phyloP scores from a whole-genome alignment of 2,888 invertebrate genomes.

The Osmoderma eremita region DNA sequence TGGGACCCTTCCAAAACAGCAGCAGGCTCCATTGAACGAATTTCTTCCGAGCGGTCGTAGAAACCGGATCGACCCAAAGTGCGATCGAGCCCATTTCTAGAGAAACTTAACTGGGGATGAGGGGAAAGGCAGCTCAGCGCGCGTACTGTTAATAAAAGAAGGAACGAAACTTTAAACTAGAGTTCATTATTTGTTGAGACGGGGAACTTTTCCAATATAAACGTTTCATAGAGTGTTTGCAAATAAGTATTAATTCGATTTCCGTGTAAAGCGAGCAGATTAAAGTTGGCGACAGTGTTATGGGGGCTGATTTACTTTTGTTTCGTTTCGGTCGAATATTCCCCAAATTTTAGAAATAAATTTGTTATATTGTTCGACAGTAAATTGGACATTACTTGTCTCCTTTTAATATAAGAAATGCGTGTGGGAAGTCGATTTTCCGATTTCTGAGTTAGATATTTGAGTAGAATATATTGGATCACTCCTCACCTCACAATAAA shows the following conservation, averaged over 20 bases:
- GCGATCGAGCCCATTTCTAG: conserved; percentile 17
- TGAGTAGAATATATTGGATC: too few species aligned
- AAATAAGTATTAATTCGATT: conserved; percentile 43
- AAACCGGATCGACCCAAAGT: conserved; percentile 27
- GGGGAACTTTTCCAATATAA: conserved; percentile 44
- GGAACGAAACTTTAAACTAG: conserved; percentile 42
- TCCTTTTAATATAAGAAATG: too few species aligned
- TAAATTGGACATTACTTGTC: too few species aligned
- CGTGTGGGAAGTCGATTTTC: too few species aligned
- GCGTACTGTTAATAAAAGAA: conserved; percentile 35
- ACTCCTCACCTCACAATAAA: too few species aligned
- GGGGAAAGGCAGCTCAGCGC: neutral
- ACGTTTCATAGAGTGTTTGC: conserved; percentile 38
- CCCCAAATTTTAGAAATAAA: conserved; percentile 1
- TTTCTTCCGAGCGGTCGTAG: conserved; percentile 23
- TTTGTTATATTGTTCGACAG: too few species aligned
- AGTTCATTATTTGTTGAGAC: conserved; percentile 40
- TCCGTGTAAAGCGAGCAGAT: conserved; percentile 29
- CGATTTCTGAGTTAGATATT: too few species aligned
- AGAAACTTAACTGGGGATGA: conserved; percentile 14
- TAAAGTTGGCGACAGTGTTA: conserved; percentile 23
- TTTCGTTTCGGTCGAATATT: conserved; percentile 1
- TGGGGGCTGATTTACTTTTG: neutral
- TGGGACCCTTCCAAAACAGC: conserved; percentile 24
- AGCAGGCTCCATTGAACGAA: conserved; percentile 27